phyloP scores from a whole-genome alignment of 2,888 invertebrate genomes.

The Apocheima hispidaria region DNA sequence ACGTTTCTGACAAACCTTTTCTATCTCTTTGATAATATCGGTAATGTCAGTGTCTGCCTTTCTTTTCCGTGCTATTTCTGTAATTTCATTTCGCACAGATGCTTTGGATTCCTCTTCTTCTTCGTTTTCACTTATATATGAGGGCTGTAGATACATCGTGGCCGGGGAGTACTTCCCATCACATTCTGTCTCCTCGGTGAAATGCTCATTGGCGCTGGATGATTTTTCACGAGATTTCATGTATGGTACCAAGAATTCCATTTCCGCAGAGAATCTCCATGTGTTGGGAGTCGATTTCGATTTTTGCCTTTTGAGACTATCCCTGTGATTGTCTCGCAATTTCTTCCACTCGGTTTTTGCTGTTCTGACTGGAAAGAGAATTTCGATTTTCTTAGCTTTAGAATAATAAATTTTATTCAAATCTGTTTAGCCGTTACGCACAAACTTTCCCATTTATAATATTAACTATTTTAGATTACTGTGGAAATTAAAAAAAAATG shows the following conservation, averaged over 20 bases:
- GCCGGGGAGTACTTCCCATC: neutral
- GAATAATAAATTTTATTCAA: no score
- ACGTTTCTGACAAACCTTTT: neutral
- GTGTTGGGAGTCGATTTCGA: neutral
- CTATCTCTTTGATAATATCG: neutral
- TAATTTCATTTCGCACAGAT: neutral
- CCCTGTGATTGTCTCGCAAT: constrained; percentile 21
- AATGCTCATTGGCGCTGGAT: neutral
- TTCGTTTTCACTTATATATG: constrained; percentile 1
- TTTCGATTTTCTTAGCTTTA: neutral
- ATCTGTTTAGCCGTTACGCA: no score
- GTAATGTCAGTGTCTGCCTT: neutral
- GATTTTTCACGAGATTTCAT: constrained; percentile 10
- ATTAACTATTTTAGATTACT: no score
- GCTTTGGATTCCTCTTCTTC: neutral
- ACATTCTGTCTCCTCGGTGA: neutral
- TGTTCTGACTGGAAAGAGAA: constrained; percentile 8
- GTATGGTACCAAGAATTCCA: constrained; percentile 7
- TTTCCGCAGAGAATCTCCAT: constrained; percentile 1
- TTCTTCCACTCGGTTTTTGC: constrained; percentile 26
- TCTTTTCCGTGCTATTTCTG: constrained; percentile 1
- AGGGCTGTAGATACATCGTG: neutral
- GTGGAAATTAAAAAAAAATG: no score
- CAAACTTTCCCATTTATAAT: no score
- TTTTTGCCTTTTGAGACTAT: constrained; percentile 21